Evolutionary conservation across 2,797 vertebrate species (phyloP), one percentile per base, ranked within the genome.

Genomic region (Amblyraja radiata): DNA sequence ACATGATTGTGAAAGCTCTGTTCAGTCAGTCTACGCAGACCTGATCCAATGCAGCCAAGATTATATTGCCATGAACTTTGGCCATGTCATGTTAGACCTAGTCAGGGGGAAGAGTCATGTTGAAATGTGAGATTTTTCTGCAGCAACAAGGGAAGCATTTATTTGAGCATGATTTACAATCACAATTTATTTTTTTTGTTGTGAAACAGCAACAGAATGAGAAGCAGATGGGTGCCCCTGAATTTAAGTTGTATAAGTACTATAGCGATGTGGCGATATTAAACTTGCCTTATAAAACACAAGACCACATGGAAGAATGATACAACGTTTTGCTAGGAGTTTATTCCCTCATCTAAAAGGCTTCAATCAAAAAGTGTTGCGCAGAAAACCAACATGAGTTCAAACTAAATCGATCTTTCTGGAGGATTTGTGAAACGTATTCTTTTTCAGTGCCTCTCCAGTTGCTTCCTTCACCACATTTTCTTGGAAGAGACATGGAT

Each of bases 41-140:
- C 90, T 74, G 71, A 76, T 58, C 14, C 74, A 76, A 92, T 76
- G 54, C 73, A 92, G 73, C 46, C 68, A 74, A 88, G 90, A 28
- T 39, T 92, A 13, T 7, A 74, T 91, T 91, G 68, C 68, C 74
- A 74, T 91, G 39, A 71, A 46, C 23, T 39, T 46, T 6, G 39
- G 16, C n/a, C 6, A 1, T 25, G 10, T 46, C 36, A 92, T 74
- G 46, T 54, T 25, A 23, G 63, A 32, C n/a, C 65, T 90, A 13
- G 28, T 11, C 54, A 39, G 36, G 68, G 36, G 68, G 9, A 71
- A 74, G 21, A 18, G 71, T 74, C 68, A 46, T 36, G 23, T 46
- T 25, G 73, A 74, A 92, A 54, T 76, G 25, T 76, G 11, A 68
- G 36, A 16, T 58, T 36, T 46, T 74, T 74, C 90, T 54, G 71